Evolutionary conservation across 2,113 vertebrate species (phyloP).

Genomic region (Apistogramma diplotaenia): DNA sequence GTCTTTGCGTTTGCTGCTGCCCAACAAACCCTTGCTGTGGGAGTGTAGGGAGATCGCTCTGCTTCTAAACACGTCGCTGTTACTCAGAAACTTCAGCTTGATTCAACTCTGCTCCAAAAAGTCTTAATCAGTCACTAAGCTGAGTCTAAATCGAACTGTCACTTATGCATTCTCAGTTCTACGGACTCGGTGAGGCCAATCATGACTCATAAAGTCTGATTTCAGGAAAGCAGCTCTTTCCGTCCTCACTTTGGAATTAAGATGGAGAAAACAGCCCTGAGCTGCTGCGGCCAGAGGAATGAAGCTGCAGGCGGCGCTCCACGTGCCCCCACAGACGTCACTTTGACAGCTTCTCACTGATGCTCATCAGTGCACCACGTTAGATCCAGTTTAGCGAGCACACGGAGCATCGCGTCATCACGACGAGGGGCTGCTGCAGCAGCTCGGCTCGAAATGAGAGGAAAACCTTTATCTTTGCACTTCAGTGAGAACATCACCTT

Average conservation of each 20-base stretch:
- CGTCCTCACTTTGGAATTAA: not conserved
- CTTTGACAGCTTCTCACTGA: conserved; percentile 54
- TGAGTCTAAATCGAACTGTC: not conserved
- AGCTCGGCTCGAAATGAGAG: not conserved
- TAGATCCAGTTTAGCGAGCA: conserved; percentile 34
- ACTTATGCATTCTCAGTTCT: not conserved
- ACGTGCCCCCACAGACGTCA: conserved; percentile 17
- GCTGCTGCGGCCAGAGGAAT: conserved; percentile 18
- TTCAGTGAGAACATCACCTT: not conserved
- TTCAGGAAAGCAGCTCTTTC: not conserved
- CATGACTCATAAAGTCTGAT: not conserved
- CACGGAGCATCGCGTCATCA: not conserved
- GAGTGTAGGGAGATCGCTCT: not conserved
- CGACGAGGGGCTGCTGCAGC: not conserved
- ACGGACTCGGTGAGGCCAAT: not conserved
- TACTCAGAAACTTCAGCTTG: not conserved
- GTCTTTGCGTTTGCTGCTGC: too few species aligned
- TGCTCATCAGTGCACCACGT: conserved; percentile 17
- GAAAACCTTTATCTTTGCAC: not conserved
- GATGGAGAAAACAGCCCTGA: conserved; percentile 5
- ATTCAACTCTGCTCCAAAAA: not conserved
- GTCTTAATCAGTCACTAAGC: not conserved
- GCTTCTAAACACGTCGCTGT: not conserved
- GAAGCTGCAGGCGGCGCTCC: not conserved
- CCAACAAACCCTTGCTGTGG: too few species aligned